Percentiles rank a stretch among this genome's conserved stretches.
phyloP scores from a whole-genome alignment of 1,140 invertebrate genomes.

The Panulirus ornatus region DNA sequence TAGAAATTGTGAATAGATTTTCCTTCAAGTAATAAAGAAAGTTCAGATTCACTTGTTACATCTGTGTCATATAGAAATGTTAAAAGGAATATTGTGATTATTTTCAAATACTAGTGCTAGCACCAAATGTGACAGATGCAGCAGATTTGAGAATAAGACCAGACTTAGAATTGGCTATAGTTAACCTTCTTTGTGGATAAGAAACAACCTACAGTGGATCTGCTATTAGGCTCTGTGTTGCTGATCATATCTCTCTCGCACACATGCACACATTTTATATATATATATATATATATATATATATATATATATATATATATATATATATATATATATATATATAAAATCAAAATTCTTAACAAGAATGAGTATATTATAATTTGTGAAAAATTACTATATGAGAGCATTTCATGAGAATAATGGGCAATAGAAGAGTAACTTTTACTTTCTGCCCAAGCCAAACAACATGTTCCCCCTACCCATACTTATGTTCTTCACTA shows the following conservation, averaged over 20 bases:
- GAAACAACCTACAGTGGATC: constrained; percentile 4
- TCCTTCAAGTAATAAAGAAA: not conserved
- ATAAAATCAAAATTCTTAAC: not conserved
- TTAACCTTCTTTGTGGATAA: not conserved
- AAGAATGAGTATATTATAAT: constrained; percentile 3
- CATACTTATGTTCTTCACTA: not conserved
- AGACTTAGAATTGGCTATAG: not conserved
- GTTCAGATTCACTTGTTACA: constrained; percentile 1
- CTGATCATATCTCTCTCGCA: not conserved
- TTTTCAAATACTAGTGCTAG: not conserved
- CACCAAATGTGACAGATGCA: constrained; percentile 12
- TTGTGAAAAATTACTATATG: not conserved
- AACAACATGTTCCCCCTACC: not conserved
- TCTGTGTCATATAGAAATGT: not conserved
- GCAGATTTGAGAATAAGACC: not conserved
- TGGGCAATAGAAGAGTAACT: not conserved
- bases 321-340: no score
- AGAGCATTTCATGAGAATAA: not conserved
- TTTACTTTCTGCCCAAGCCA: not conserved
- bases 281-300: no score
- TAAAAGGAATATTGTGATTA: constrained; percentile 1
- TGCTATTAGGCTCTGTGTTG: constrained; percentile 11
- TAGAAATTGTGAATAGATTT: not conserved
- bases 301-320: no score
- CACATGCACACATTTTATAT: not conserved